A percentile compares a stretch with the other conserved stretches of the same genome.
These are phyloP conservation scores for Phaonia tiefii DNA, from an alignment of 2,888 invertebrate genomes.

Conservation along the genomic window DNA sequence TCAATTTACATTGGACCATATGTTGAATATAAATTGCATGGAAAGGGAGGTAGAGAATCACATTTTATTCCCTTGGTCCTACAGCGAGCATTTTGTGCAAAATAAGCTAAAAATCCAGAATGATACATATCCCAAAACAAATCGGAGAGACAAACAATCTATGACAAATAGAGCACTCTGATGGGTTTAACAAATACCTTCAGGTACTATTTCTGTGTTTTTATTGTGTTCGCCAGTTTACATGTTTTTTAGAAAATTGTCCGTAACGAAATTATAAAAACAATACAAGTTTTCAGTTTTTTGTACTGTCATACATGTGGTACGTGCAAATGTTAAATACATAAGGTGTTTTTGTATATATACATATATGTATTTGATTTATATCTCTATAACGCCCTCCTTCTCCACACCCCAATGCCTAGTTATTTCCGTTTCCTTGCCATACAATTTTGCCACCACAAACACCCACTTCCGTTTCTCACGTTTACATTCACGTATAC, in stretches of 20 bases:
- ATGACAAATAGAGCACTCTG: neutral
- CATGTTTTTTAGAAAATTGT: constrained; percentile 1
- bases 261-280: neutral
- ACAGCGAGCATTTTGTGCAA: constrained; percentile 15
- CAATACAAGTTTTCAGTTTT: too few relatives aligned
- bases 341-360: constrained; percentile 30
- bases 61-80: neutral
- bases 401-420: neutral
- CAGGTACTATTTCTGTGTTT: neutral
- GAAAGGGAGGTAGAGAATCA: too few relatives aligned
- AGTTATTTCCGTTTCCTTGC: neutral
- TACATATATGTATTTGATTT: too few relatives aligned
- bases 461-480: too few relatives aligned
- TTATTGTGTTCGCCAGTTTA: neutral
- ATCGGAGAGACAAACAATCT: constrained; percentile 1
- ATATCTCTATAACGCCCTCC: constrained; percentile 24
- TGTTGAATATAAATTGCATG: neutral
- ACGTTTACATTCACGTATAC: neutral
- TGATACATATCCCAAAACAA: neutral
- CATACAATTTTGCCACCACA: too few relatives aligned
- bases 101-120: constrained; percentile 42
- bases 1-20: constrained; percentile 5
- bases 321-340: constrained; percentile 41
- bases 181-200: constrained; percentile 21
- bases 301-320: constrained; percentile 28